Conservation (phyloP, 2,113 vertebrate genomes). For the Trogon melanurus region DNA sequence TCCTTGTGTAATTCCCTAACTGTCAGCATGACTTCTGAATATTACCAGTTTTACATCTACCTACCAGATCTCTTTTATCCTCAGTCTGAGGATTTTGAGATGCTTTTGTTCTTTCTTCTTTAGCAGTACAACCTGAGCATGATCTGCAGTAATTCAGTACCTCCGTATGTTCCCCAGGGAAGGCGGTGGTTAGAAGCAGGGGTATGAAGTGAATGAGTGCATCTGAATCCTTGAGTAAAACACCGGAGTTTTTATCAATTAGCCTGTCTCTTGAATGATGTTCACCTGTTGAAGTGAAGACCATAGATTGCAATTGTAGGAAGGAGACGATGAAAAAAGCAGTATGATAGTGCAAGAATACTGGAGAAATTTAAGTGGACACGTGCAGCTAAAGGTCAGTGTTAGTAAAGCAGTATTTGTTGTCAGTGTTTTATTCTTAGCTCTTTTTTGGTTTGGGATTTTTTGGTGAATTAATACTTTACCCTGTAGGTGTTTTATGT, state of each 20-base stretch:
- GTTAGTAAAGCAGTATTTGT: not conserved
- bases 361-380: not conserved
- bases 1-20: not conserved
- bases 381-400: not conserved
- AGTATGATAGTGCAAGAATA: not conserved
- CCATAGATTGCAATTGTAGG: not conserved
- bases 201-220: not conserved
- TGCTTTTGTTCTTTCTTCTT: not conserved
- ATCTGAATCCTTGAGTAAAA: not conserved
- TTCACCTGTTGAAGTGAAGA: not conserved
- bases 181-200: not conserved
- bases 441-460: not conserved
- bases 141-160: not conserved
- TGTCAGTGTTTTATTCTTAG: not conserved
- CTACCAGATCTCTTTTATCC: not conserved
- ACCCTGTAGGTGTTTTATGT: not conserved
- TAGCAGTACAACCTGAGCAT: not conserved
- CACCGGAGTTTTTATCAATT: not conserved
- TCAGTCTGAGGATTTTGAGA: rapidly evolving
- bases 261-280: not conserved
- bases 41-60: not conserved
- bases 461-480: not conserved
- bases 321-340: not conserved
- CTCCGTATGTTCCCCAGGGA: not conserved
- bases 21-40: not conserved